Base-by-base conservation (phyloP, 2,797 vertebrate species). In the Sebastes taczanowskii region DNA sequence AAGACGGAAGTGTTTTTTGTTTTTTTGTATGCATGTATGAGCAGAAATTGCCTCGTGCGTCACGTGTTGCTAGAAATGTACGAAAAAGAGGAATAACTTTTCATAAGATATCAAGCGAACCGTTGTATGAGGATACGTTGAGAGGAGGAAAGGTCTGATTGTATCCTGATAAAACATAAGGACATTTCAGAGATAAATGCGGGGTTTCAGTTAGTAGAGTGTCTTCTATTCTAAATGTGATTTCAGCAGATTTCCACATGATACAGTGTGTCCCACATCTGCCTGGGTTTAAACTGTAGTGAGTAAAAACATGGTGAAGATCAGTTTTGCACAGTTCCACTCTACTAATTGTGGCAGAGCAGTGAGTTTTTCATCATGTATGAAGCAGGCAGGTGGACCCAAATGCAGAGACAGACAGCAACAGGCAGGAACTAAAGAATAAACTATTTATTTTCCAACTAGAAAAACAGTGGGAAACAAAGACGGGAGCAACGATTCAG, bases 41-140 rank as follows among this genome's bases (percentile, higher is more conserved):
- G 14, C 42, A 0, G 42, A 46, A 46, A 46, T 46, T 42, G 14
- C 0, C 38, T 0, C 0, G 0, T 49, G 42, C 16, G 0, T 49
- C 16, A 49, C 0, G 16, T 4, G 42, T 49, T 49, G 16, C 42
- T 49, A 1, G 42, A 49, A 0, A 49, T 0, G 1, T 1, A 49
- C 1, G 0, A 49, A 49, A 49, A 49, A 49, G 42, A 49, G 16
- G 16, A 49, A 49, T 49, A 49, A 49, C 42, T 49, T 20, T 4
- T 49, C 3, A 49, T 49, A 8, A 49, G 42, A 49, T 49, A 49
- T 49, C 3, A 20, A 0, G 1, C 42, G 2, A 49, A 49, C 16
- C 2, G 42, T 49, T 49, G 16, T 20, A 4, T 20, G 42, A 49
- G 42, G 16, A 49, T 49, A 49, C 16, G 2, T 0, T 49, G 42